These are phyloP conservation scores for Astatotilapia flaviijosephi DNA, from an alignment of 2,113 vertebrate genomes.

Conservation along the genomic window DNA sequence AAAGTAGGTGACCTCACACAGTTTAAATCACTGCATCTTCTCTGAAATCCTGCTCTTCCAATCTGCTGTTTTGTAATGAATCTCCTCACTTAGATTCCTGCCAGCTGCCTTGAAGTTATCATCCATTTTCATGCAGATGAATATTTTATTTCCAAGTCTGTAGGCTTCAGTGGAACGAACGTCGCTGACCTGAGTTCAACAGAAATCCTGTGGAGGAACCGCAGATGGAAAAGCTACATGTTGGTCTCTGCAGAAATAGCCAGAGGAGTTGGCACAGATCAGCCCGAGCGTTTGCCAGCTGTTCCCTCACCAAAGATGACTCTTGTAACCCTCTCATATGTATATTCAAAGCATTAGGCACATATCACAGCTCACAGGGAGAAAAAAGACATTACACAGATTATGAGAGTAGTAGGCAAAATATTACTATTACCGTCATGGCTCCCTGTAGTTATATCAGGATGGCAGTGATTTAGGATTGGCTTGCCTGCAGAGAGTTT, in stretches of 20 bases:
- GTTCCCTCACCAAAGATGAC: slow-evolving; percentile 11
- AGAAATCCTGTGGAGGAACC: slow-evolving; percentile 4
- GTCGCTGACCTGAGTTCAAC: slow-evolving; percentile 12
- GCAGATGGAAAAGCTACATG: slow-evolving; percentile 39
- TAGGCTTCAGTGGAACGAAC: slow-evolving; percentile 6
- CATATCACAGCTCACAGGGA: background rate
- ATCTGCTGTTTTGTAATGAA: background rate
- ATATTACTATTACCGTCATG: background rate
- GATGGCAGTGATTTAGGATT: background rate
- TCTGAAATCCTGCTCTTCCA: background rate
- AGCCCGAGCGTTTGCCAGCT: slow-evolving; percentile 15
- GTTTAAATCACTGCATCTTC: background rate
- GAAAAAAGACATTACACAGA: background rate
- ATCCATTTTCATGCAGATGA: slow-evolving; percentile 12
- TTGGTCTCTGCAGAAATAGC: slow-evolving; percentile 38
- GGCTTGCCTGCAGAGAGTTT: background rate
- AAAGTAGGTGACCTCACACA: background rate
- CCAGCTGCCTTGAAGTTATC: background rate
- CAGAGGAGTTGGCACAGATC: slow-evolving; percentile 38
- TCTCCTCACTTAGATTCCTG: background rate
- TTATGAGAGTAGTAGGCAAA: background rate
- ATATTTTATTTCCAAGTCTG: slow-evolving; percentile 24
- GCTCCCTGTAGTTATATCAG: background rate
- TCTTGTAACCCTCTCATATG: background rate
- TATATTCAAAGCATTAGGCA: background rate